Percentiles rank a stretch among this genome's conserved stretches.
Conservation (phyloP, 2,797 vertebrate genomes). For the Gallirallus australis region DNA sequence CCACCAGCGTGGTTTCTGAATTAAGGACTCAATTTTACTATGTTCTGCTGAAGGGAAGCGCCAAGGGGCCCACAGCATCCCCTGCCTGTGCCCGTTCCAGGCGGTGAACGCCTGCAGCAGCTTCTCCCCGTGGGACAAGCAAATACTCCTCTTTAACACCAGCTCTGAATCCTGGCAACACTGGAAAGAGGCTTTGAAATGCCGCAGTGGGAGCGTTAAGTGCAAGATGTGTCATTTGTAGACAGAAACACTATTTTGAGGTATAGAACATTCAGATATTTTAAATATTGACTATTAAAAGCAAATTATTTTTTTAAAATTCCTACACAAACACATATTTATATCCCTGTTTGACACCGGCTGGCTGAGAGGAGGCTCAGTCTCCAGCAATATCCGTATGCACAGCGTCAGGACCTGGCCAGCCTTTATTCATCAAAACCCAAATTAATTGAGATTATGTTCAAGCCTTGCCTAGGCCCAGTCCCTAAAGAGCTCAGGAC, state of each 20-base stretch:
- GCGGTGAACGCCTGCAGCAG: not conserved
- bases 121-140: not conserved
- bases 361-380: conserved; percentile 7
- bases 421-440: not conserved
- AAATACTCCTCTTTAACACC: not conserved
- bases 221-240: conserved; percentile 18
- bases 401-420: not conserved
- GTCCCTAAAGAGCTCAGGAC: not conserved
- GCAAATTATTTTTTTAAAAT: conserved; percentile 18
- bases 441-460: not conserved
- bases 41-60: not conserved
- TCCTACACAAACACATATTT: conserved; percentile 49
- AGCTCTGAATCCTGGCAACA: not conserved
- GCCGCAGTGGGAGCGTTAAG: conserved; percentile 4
- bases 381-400: not conserved
- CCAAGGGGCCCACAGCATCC: not conserved
- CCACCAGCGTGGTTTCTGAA: not conserved
- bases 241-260: conserved; percentile 49
- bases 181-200: conserved; percentile 3
- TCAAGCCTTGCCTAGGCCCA: not conserved
- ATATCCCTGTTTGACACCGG: not conserved
- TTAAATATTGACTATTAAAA: conserved; percentile 63
- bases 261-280: conserved; percentile 1
- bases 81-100: not conserved
- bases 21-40: not conserved